A percentile compares a stretch with the other conserved stretches of the same genome.
Evolutionary conservation across 2,113 vertebrate genomes (phyloP).

Genomic region (Numida meleagris): DNA sequence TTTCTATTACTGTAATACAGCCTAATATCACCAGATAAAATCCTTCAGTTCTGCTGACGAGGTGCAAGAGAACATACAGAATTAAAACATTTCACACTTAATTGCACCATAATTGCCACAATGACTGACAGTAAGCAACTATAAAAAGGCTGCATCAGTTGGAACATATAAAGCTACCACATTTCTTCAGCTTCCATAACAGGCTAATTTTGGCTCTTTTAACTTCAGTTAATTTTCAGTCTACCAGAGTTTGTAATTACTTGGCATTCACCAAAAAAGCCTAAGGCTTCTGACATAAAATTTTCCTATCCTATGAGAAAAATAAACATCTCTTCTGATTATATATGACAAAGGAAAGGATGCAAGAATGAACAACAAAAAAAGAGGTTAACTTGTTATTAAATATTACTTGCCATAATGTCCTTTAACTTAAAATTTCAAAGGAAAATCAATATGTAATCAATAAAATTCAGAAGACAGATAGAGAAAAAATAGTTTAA

Average conservation of each 20-base stretch:
- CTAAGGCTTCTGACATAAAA: neutral
- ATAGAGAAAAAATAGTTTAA: neutral
- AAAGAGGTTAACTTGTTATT: neutral
- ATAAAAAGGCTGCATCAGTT: neutral
- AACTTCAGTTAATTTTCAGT: neutral
- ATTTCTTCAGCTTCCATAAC: neutral
- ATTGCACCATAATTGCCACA: neutral
- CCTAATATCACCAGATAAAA: neutral
- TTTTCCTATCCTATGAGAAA: neutral
- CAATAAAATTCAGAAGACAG: neutral
- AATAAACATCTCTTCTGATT: neutral
- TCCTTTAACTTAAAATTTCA: neutral
- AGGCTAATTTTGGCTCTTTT: neutral
- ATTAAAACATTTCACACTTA: neutral
- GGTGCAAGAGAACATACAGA: neutral
- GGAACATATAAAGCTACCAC: neutral
- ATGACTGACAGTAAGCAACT: neutral
- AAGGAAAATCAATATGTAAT: neutral
- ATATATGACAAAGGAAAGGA: neutral
- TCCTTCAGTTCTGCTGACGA: neutral
- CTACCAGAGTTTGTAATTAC: neutral
- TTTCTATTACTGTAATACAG: neutral
- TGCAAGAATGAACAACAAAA: neutral
- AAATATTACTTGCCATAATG: neutral
- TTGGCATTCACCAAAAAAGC: neutral